Conservation (phyloP, 2,888 invertebrate species). For the Drosophila ezoana region DNA sequence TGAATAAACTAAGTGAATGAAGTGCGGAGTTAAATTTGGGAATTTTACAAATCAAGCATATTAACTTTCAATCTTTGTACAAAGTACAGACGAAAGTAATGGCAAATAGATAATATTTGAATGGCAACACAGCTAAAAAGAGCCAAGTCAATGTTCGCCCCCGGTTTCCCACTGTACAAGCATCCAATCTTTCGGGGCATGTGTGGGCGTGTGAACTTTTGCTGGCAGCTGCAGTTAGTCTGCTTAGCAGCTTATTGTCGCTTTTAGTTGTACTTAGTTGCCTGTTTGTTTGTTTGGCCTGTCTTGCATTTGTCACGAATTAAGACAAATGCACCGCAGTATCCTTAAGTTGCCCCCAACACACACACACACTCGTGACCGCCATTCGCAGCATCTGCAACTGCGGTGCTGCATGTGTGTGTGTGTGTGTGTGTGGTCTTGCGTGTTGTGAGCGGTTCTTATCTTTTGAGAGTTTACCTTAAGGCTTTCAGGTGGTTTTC, state of each 20-base stretch:
- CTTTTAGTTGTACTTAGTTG: constrained; percentile 44
- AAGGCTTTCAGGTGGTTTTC: constrained; percentile 50
- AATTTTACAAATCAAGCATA: too few relatives aligned
- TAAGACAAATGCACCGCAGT: constrained; percentile 73
- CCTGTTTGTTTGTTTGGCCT: constrained; percentile 44
- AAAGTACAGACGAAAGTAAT: neutral
- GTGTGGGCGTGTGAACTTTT: constrained; percentile 19
- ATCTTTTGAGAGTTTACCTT: constrained; percentile 67
- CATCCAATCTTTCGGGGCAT: constrained; percentile 6
- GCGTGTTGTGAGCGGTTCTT: constrained; percentile 43
- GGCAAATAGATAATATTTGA: constrained; percentile 13
- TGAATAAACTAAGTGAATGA: too few relatives aligned
- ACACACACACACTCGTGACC: constrained; percentile 4
- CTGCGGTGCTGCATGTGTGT: constrained; percentile 9
- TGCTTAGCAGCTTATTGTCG: constrained; percentile 50
- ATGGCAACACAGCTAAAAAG: constrained; percentile 2
- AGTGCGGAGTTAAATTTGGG: too few relatives aligned
- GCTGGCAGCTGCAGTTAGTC: constrained; percentile 23
- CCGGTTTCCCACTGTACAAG: constrained; percentile 12
- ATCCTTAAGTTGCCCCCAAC: constrained; percentile 25
- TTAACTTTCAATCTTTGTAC: too few relatives aligned
- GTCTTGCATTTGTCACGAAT: constrained; percentile 76
- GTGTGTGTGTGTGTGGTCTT: constrained; percentile 17
- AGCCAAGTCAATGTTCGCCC: constrained; percentile 32
- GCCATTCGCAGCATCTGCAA: neutral